Evolutionary conservation across 2,888 invertebrate species (phyloP).

Genomic region (Axea sp.): DNA sequence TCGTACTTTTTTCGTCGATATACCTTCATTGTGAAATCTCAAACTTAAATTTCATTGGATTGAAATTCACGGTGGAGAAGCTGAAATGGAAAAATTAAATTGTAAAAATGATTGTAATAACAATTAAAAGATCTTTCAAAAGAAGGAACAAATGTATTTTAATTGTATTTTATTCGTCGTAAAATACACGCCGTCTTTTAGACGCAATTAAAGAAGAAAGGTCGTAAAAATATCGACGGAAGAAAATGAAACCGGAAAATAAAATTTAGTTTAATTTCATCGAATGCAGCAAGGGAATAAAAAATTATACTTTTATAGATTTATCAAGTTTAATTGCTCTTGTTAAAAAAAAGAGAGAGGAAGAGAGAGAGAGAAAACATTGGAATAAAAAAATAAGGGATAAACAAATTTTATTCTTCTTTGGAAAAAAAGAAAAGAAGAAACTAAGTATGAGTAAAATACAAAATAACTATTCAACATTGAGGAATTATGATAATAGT

Average conservation of each 20-base stretch:
- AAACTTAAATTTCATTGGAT: conserved; percentile 4
- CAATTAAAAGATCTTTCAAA: conserved; percentile 15
- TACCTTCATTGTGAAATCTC: conserved; percentile 1
- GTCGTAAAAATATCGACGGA: too few relatives aligned
- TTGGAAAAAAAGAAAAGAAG: too few relatives aligned
- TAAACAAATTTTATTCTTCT: too few relatives aligned
- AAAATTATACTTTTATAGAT: too few relatives aligned
- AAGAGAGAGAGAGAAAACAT: not conserved
- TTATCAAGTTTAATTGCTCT: not conserved
- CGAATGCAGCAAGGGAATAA: too few relatives aligned
- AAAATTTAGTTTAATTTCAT: not conserved
- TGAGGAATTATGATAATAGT: too few relatives aligned
- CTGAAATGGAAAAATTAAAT: conserved; percentile 11
- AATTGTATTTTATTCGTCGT: conserved; percentile 20
- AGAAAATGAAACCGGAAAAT: conserved; percentile 12
- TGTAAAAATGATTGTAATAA: conserved; percentile 14
- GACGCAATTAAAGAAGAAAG: too few relatives aligned
- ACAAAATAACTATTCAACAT: too few relatives aligned
- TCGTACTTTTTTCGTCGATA: not conserved
- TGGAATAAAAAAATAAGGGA: too few relatives aligned
- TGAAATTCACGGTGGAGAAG: conserved; percentile 1
- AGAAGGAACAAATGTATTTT: conserved; percentile 1
- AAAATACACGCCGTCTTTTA: conserved; percentile 6
- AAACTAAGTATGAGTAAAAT: too few relatives aligned
- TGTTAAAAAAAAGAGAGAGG: not conserved